These are phyloP conservation scores for Tineola bisselliella DNA, from an alignment of 2,888 invertebrate species.

Conservation along the genomic window DNA sequence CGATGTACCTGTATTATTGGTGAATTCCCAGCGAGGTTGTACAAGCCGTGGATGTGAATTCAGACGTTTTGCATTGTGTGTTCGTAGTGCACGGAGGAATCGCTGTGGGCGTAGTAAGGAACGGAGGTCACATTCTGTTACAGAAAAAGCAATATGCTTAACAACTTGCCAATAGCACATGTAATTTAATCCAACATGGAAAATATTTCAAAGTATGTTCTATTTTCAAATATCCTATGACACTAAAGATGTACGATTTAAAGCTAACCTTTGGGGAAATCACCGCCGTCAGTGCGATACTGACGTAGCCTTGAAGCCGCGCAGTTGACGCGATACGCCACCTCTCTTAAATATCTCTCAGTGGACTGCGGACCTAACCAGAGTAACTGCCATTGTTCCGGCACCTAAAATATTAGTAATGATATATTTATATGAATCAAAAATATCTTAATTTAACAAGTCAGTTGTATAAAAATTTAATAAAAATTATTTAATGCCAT, in stretches of 20 bases:
- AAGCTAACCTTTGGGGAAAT: neutral
- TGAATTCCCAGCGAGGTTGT: conserved; percentile 28
- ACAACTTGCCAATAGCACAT: too few relatives aligned
- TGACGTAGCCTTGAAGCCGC: conserved; percentile 20
- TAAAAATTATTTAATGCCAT: too few relatives aligned
- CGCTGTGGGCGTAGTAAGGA: conserved; percentile 36
- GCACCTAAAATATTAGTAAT: conserved; percentile 39
- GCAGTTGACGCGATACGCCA: conserved; percentile 40
- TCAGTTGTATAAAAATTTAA: too few relatives aligned
- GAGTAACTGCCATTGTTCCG: conserved; percentile 46
- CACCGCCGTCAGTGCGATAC: neutral
- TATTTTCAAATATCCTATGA: too few relatives aligned
- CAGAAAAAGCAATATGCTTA: too few relatives aligned
- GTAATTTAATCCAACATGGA: too few relatives aligned
- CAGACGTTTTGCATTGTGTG: conserved; percentile 28
- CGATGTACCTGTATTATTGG: neutral
- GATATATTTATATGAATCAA: too few relatives aligned
- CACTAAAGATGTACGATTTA: too few relatives aligned
- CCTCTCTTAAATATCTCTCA: conserved; percentile 40
- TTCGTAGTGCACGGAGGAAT: conserved; percentile 39
- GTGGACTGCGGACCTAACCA: conserved; percentile 45
- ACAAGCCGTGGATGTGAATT: conserved; percentile 24
- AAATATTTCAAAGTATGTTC: too few relatives aligned
- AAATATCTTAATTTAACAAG: too few relatives aligned
- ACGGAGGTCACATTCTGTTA: conserved; percentile 44